Evolutionary conservation across 2,797 vertebrate species (phyloP).

Genomic region (Liasis olivaceus): DNA sequence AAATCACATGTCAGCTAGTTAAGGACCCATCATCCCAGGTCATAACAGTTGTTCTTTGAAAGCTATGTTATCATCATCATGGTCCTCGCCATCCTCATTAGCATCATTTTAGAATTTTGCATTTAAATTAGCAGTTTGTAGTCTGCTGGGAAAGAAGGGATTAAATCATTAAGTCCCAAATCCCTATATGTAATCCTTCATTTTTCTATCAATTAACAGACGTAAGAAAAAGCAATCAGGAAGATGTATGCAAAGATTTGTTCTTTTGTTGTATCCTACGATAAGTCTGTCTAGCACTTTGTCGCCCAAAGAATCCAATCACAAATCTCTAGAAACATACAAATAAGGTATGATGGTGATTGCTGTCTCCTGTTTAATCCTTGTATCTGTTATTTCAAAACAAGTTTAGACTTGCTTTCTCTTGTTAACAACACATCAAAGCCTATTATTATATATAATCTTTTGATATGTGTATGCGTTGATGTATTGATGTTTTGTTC

Average conservation of each 20-base stretch:
- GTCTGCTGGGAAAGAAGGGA: not conserved
- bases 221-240: not conserved
- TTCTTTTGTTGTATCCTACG: not conserved
- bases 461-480: not conserved
- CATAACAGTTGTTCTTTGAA: not conserved
- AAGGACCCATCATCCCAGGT: not conserved
- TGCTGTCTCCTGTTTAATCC: not conserved
- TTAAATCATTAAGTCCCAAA: not conserved
- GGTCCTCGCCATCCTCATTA: not conserved
- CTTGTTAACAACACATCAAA: not conserved
- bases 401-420: not conserved
- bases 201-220: not conserved
- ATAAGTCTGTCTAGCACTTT: not conserved
- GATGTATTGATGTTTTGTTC: not conserved
- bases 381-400: not conserved
- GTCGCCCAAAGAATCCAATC: not conserved
- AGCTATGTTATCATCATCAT: not conserved
- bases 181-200: not conserved
- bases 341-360: not conserved
- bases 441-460: not conserved
- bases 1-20: not conserved
- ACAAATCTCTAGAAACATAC: not conserved
- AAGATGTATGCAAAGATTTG: not conserved
- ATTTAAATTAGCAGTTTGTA: not conserved
- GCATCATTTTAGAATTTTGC: not conserved